These are phyloP conservation scores for Linnaemya tessellans DNA, from an alignment of 2,888 invertebrate species.

Conservation along the genomic window DNA sequence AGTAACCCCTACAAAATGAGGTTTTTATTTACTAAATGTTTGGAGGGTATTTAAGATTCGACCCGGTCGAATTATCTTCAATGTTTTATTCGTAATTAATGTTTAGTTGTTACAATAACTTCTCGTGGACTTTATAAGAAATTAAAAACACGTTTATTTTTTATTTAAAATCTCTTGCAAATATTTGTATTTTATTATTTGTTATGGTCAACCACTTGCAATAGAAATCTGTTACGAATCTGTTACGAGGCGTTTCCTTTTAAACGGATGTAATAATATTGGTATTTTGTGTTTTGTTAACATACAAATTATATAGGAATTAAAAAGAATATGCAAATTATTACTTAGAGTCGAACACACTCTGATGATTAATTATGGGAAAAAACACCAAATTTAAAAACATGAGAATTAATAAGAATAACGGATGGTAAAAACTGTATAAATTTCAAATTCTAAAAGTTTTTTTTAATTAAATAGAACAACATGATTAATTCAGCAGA, in stretches of 20 bases:
- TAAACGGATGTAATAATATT: conserved; percentile 62
- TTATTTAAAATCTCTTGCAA: not conserved
- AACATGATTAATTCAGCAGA: too few species aligned
- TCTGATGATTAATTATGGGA: conserved; percentile 56
- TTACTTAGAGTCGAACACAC: conserved; percentile 16
- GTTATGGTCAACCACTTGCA: not conserved
- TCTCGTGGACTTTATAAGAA: not conserved
- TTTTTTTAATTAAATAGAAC: not conserved
- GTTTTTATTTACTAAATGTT: too few species aligned
- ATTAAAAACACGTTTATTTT: not conserved
- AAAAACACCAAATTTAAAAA: conserved; percentile 8
- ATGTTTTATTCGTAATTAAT: not conserved
- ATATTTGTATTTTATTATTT: not conserved
- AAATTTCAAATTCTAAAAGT: not conserved
- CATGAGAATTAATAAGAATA: not conserved
- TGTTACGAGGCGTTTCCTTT: conserved; percentile 46
- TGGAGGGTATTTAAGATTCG: too few species aligned
- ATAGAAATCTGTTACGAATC: not conserved
- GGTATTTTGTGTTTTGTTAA: conserved; percentile 30
- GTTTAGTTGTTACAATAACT: not conserved
- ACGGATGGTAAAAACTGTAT: not conserved
- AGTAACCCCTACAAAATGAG: too few species aligned
- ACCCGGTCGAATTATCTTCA: too few species aligned
- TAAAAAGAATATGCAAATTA: conserved; percentile 39
- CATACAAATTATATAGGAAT: conserved; percentile 47